Conservation (phyloP, 2,888 invertebrate genomes). For the Hedychridium roseum region DNA sequence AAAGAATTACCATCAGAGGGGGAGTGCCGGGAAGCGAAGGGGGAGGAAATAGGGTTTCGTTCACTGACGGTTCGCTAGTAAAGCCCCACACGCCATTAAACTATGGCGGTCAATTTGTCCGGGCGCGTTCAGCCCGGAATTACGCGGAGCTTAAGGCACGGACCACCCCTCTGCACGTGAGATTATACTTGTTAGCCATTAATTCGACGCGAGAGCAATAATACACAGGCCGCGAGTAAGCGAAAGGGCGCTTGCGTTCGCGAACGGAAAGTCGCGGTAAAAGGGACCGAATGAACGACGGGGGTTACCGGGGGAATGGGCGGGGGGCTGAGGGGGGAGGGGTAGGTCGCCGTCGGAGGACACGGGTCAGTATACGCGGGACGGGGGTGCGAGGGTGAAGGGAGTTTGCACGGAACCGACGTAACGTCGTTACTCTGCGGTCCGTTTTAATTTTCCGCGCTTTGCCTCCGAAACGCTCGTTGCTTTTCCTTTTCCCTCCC, state of each 20-base stretch:
- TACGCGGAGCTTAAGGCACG: constrained; percentile 24
- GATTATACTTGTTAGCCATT: constrained; percentile 35
- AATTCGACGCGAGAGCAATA: constrained; percentile 26
- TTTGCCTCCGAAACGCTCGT: constrained; percentile 18
- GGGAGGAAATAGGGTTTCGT: too few relatives aligned
- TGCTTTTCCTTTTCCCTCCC: constrained; percentile 13
- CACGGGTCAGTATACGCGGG: too few relatives aligned
- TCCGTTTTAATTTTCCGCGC: constrained; percentile 26
- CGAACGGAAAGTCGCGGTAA: background rate
- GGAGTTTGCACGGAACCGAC: constrained; percentile 11
- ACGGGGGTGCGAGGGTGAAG: too few relatives aligned
- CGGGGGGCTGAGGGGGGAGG: background rate
- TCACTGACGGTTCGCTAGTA: background rate
- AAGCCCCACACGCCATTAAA: constrained; percentile 29
- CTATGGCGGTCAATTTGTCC: constrained; percentile 43
- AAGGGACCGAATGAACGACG: background rate
- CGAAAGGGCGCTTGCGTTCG: background rate
- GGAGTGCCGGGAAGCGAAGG: too few relatives aligned
- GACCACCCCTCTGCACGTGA: constrained; percentile 16
- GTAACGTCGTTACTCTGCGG: constrained; percentile 17
- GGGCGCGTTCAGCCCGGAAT: constrained; percentile 30
- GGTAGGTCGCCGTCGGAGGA: too few relatives aligned
- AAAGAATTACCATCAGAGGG: too few relatives aligned
- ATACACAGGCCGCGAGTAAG: background rate
- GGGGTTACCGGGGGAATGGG: background rate